Evolutionary conservation across 2,113 vertebrate species (phyloP), one percentile per base, ranked within the genome.

Genomic region (Oostethus manadensis): DNA sequence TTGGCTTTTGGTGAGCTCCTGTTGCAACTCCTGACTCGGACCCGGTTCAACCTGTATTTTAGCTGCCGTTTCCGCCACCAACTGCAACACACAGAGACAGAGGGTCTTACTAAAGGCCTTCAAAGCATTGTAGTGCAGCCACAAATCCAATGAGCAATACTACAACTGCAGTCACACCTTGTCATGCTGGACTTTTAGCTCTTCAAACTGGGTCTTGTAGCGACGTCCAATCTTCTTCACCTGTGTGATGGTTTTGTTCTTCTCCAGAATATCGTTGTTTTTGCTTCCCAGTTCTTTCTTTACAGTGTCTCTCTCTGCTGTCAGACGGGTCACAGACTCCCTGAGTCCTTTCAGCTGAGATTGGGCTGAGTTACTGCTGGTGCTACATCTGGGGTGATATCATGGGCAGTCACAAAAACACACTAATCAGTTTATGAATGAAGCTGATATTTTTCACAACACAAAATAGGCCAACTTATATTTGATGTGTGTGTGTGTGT

Each of bases 211-310:
- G 53, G 93, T 95, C 85, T 99, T 99, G 81, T 99, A 99, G 21
- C 95, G 88, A 6, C 96, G 92, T 4, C 95, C 97, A 0, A 99
- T 97, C 89, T 99, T 99, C 88, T 97, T 99, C 65, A 99, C 97
- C 77, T 99, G 97, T 17, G 91, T 94, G 82, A 99, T 98, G 51
- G 94, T 98, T 88, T 91, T 96, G 40, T 90, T 84, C 82, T 96
- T 99, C 79, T 98, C 97, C 74, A 93, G 88, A 59, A 98, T 93
- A 51, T 98, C 95, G 23, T 83, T 72, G 55, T 82, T 89, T 85
- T 93, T 96, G 7, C 81, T 71, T 65, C 94, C 93, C 46, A 93
- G 16, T 0, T 95, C 93, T 70, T 94, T 97, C 74, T 94, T 95
- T 17, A 92, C 70, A 8, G 42, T 54, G 54, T 99, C 94, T 62